Base-by-base conservation (phyloP, 2,797 vertebrate species). In the Protonibea diacanthus region DNA sequence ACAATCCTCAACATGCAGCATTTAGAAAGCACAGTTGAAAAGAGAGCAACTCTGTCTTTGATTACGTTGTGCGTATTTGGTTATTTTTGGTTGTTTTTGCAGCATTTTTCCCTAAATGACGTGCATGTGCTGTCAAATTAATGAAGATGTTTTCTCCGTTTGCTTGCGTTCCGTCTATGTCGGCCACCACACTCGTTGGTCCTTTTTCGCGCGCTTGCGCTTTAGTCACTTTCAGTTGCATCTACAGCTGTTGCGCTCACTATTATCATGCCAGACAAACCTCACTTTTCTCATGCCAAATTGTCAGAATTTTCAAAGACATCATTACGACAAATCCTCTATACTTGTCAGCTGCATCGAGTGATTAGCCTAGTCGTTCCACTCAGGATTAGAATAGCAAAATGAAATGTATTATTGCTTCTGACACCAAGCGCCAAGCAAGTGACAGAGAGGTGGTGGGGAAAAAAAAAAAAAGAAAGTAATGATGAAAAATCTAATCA, bases 271-370 rank as follows among this genome's bases (percentile, higher is more conserved):
- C 58, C 61, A 81, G 40, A 65, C 40, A 42, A 82, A 67, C 56
- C 29, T 23, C 10, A 6, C 29, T 53, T 53, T 82, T 65, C 71
- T 80, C 48, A 47, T 64, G 57, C 63, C 71, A 76, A 62, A 81
- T 80, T 91, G 79, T 91, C 81, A 92, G 84, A 93, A 88, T 85
- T 60, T 73, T 80, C 49, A 81, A 62, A 82, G 58, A 87, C 67
- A 63, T 81, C 15, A 74, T 82, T 68, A 77, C 1, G 18, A 65
- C 44, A 80, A 70, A 73, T 83, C 21, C 77, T 80, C 38, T 71
- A 38, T 38, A 67, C 56, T 76, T 88, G 84, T 65, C 80, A 65
- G 29, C 61, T 69, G 80, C 70, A 59, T 76, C 53, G 78, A 75
- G 57, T 87, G 81, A 91, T 92, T 87, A 89, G 86, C 77, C 85